phyloP scores from a whole-genome alignment of 1,140 invertebrate genomes.

The Tetranychus cinnabarinus region DNA sequence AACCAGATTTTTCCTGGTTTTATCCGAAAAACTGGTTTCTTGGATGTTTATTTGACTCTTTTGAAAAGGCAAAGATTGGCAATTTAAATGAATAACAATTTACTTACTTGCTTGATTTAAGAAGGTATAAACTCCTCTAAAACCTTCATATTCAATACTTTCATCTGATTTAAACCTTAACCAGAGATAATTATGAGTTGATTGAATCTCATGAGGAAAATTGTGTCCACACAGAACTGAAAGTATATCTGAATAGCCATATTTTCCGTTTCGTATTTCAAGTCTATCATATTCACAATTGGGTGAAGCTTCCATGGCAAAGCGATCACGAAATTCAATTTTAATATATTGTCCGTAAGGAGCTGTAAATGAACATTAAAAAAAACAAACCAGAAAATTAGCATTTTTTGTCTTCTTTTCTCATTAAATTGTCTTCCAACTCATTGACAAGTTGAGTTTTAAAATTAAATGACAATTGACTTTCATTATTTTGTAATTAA shows the following conservation, averaged over 20 bases:
- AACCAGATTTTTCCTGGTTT: too few species aligned
- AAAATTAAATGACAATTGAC: too few species aligned
- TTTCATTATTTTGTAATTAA: too few species aligned
- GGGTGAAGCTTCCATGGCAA: constrained; percentile 44
- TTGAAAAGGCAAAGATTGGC: too few species aligned
- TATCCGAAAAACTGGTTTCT: too few species aligned
- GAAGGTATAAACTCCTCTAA: constrained; percentile 40
- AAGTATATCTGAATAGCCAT: constrained; percentile 46
- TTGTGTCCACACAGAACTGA: constrained; percentile 44
- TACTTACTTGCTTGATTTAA: constrained; percentile 18
- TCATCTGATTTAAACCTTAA: constrained; percentile 58
- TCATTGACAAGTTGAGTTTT: too few species aligned
- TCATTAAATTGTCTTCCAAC: too few species aligned
- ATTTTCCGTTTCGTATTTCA: constrained; percentile 50
- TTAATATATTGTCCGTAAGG: constrained; percentile 41
- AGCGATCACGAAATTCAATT: constrained; percentile 56
- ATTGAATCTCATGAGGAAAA: constrained; percentile 50
- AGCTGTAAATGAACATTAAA: constrained; percentile 26
- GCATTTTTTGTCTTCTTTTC: too few species aligned
- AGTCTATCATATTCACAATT: constrained; percentile 58
- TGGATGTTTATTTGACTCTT: too few species aligned
- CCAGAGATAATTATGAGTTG: constrained; percentile 51
- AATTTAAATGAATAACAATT: too few species aligned
- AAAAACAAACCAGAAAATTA: too few species aligned
- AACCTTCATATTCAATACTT: constrained; percentile 54